Percentiles rank a stretch among this genome's conserved stretches.
These are phyloP conservation scores for Penaeus indicus DNA, from an alignment of 1,140 invertebrate genomes.

Conservation along the genomic window DNA sequence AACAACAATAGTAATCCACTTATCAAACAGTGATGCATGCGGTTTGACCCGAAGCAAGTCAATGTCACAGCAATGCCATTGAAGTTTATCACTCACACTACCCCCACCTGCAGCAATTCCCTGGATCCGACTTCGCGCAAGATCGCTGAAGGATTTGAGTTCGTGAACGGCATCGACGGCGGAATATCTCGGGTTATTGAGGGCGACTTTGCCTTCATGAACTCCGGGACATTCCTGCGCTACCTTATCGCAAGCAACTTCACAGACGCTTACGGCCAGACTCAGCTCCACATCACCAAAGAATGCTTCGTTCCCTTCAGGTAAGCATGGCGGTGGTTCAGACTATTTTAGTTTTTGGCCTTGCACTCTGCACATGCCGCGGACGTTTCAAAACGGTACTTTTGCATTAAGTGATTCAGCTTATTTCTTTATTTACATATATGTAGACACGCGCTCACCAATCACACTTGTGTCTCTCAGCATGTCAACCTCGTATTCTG, in stretches of 20 bases:
- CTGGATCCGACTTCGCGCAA: slow-evolving; percentile 56
- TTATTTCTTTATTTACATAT: too few relatives aligned
- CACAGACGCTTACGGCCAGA: slow-evolving; percentile 56
- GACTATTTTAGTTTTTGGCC: background rate
- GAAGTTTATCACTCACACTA: too few relatives aligned
- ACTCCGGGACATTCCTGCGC: slow-evolving; percentile 62
- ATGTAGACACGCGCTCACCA: too few relatives aligned
- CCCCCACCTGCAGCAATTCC: slow-evolving; percentile 43
- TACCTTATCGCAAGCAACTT: slow-evolving; percentile 65
- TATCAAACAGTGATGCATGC: too few relatives aligned
- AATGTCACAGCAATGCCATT: too few relatives aligned
- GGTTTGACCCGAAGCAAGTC: too few relatives aligned
- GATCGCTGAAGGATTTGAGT: slow-evolving; percentile 60
- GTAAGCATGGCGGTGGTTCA: background rate
- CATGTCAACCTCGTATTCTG: too few relatives aligned
- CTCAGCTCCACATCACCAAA: slow-evolving; percentile 57
- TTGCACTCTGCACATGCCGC: too few relatives aligned
- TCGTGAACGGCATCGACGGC: slow-evolving; percentile 50
- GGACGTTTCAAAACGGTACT: too few relatives aligned
- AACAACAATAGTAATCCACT: too few relatives aligned
- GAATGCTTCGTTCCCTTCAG: slow-evolving; percentile 65
- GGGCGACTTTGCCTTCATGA: slow-evolving; percentile 65
- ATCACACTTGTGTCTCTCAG: too few relatives aligned
- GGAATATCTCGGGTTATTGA: slow-evolving; percentile 52
- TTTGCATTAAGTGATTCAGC: too few relatives aligned